Percentiles rank a stretch among this genome's conserved stretches.
Conservation (phyloP, 2,888 invertebrate species). For the Conus canariensis region DNA sequence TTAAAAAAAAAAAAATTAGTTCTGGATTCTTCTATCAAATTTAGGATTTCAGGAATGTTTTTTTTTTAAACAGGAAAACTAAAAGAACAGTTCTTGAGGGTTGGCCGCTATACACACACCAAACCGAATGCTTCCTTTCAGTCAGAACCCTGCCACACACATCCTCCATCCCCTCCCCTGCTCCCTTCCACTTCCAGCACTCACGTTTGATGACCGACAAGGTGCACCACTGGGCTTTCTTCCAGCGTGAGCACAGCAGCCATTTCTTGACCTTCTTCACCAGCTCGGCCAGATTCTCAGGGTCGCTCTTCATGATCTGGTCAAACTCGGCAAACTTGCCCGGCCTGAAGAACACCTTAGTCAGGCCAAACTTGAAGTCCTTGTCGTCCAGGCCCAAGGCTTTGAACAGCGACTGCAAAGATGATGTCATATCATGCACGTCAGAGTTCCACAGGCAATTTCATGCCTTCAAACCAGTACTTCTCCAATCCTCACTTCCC, state of each 20-base stretch:
- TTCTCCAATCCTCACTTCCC: too few species aligned
- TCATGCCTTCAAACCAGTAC: too few species aligned
- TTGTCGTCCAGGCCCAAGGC: conserved; percentile 94
- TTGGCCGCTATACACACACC: too few species aligned
- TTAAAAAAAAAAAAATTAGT: too few species aligned
- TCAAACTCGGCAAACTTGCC: conserved; percentile 99
- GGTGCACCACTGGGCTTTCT: conserved; percentile 93
- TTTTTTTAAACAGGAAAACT: too few species aligned
- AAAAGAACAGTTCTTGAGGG: too few species aligned
- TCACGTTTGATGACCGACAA: conserved; percentile 95
- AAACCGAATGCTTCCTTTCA: too few species aligned
- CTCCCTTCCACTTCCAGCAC: conserved; percentile 70
- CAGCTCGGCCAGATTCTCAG: conserved; percentile 91
- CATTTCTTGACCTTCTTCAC: conserved; percentile 94
- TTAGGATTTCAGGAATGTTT: too few species aligned
- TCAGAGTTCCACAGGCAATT: too few species aligned
- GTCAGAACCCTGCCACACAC: too few species aligned
- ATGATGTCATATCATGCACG: neutral
- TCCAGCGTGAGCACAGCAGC: conserved; percentile 95
- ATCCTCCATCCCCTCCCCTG: too few species aligned
- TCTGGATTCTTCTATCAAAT: too few species aligned
- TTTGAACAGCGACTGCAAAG: conserved; percentile 91
- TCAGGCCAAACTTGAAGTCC: conserved; percentile 98
- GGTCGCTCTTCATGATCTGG: conserved; percentile 96
- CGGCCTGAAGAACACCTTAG: conserved; percentile 98